phyloP scores from a whole-genome alignment of 2,888 invertebrate species.

The Pomacea canaliculata region DNA sequence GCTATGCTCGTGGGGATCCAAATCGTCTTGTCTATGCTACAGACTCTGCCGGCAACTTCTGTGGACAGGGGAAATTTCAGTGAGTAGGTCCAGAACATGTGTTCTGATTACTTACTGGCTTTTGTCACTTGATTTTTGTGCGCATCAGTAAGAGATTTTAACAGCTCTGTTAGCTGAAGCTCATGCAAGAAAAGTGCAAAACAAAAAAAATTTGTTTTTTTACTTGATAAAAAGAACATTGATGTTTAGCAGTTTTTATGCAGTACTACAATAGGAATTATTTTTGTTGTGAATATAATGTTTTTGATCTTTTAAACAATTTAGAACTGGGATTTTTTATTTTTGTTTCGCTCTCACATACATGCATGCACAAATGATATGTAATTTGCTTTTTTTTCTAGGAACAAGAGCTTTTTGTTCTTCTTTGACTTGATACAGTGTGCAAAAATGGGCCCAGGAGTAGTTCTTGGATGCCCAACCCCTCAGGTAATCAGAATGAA shows the following conservation, averaged over 20 bases:
- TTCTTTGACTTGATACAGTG: constrained; percentile 88
- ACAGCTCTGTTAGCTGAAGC: too few relatives aligned
- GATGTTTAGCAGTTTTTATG: too few relatives aligned
- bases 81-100: constrained; percentile 38
- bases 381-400: constrained; percentile 33
- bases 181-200: too few relatives aligned
- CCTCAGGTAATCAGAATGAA: constrained; percentile 76
- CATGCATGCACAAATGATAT: too few relatives aligned
- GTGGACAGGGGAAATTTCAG: constrained; percentile 72
- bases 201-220: too few relatives aligned
- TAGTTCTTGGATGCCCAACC: constrained; percentile 84
- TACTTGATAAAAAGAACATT: too few relatives aligned
- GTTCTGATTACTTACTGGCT: background rate
- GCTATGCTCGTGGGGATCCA: constrained; percentile 80
- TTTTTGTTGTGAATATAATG: too few relatives aligned
- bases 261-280: too few relatives aligned
- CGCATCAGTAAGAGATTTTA: background rate
- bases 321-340: too few relatives aligned
- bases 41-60: constrained; percentile 84
- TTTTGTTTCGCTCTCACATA: too few relatives aligned
- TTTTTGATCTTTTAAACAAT: too few relatives aligned
- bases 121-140: background rate
- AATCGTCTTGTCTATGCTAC: constrained; percentile 82
- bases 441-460: constrained; percentile 75
- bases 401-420: constrained; percentile 63